Percentiles rank a stretch among this genome's conserved stretches.
phyloP scores from a whole-genome alignment of 2,797 vertebrate genomes.

The Naso thynnoides region DNA sequence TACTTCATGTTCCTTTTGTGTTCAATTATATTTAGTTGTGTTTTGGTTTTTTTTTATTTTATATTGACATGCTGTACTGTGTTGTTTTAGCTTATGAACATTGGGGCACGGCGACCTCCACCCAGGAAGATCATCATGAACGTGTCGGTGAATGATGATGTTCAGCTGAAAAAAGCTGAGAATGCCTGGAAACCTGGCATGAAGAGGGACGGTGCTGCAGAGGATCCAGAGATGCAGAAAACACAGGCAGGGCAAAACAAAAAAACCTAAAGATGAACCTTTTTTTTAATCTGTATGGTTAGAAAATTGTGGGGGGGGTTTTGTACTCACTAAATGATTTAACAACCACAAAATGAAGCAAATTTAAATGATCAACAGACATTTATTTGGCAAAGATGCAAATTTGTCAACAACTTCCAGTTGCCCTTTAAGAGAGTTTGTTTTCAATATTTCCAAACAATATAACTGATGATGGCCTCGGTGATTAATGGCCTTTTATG shows the following conservation, averaged over 20 bases:
- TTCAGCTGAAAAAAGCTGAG: slow-evolving; percentile 96
- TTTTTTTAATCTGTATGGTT: too few species aligned
- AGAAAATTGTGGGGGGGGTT: too few species aligned
- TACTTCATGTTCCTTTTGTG: background rate
- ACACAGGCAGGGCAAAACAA: slow-evolving; percentile 90
- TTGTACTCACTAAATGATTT: background rate
- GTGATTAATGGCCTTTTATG: background rate
- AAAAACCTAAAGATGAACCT: too few species aligned
- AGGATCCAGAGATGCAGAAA: slow-evolving; percentile 82
- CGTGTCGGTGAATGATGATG: slow-evolving; percentile 90
- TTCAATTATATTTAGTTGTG: background rate
- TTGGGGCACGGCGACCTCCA: slow-evolving; percentile 79
- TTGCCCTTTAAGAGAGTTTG: background rate
- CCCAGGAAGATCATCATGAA: slow-evolving; percentile 97
- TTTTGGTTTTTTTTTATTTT: background rate
- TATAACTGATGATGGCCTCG: background rate
- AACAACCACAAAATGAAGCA: background rate
- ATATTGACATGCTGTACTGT: background rate
- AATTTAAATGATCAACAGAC: background rate
- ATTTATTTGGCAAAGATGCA: background rate
- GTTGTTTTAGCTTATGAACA: slow-evolving; percentile 79
- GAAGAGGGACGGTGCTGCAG: slow-evolving; percentile 86
- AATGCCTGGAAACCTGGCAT: slow-evolving; percentile 96
- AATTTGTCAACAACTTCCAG: background rate
- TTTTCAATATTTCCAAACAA: background rate